phyloP scores from a whole-genome alignment of 1,140 invertebrate genomes.

The Anadara kagoshimensis region DNA sequence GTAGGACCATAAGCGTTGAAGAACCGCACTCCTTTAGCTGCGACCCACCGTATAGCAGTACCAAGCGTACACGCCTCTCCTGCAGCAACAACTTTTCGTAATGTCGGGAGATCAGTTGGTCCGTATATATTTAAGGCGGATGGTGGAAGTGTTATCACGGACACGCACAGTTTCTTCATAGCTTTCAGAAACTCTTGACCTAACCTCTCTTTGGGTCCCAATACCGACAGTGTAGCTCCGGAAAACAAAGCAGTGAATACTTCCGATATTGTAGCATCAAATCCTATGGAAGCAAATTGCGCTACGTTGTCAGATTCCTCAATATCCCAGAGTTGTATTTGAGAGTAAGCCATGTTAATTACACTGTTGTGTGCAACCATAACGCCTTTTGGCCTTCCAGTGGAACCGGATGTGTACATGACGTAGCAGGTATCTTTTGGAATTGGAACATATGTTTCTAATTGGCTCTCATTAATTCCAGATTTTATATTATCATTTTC shows the following conservation, averaged over 20 bases:
- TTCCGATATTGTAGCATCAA: slow-evolving; percentile 55
- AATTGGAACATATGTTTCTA: background rate
- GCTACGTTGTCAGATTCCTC: slow-evolving; percentile 40
- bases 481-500: background rate
- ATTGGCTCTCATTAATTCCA: background rate
- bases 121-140: slow-evolving; percentile 54
- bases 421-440: slow-evolving; percentile 49
- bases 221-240: slow-evolving; percentile 47
- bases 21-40: slow-evolving; percentile 32
- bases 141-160: slow-evolving; percentile 50
- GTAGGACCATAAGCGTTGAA: slow-evolving; percentile 59
- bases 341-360: slow-evolving; percentile 47
- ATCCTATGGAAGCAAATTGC: slow-evolving; percentile 59
- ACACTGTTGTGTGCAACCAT: slow-evolving; percentile 43
- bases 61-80: slow-evolving; percentile 54
- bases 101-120: slow-evolving; percentile 42
- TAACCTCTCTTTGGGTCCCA: slow-evolving; percentile 42
- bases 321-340: slow-evolving; percentile 49
- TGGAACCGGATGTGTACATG: slow-evolving; percentile 60
- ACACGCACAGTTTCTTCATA: slow-evolving; percentile 45
- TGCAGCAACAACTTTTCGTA: slow-evolving; percentile 50
- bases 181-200: slow-evolving; percentile 49
- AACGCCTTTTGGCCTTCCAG: slow-evolving; percentile 56
- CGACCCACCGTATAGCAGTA: slow-evolving; percentile 53
- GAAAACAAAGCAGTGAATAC: slow-evolving; percentile 53